Conservation (phyloP, 1,140 invertebrate species). For the Diachasma alloeum region DNA sequence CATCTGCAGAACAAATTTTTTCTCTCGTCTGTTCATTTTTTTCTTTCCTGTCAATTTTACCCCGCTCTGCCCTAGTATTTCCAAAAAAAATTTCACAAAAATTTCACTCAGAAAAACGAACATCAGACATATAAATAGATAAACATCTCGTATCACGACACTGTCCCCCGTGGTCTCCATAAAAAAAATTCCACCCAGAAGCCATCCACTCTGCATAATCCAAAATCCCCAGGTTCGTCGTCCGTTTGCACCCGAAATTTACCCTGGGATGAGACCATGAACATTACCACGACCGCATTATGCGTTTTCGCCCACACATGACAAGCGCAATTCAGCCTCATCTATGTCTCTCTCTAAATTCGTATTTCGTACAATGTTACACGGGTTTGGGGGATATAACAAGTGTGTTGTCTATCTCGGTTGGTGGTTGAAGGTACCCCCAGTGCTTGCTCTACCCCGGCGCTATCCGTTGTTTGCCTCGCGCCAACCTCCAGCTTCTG, state of each 20-base stretch:
- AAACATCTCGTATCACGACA: background rate
- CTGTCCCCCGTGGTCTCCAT: background rate
- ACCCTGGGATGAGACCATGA: background rate
- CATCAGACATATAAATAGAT: background rate
- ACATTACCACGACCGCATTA: constrained; percentile 12
- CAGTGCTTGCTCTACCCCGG: constrained; percentile 14
- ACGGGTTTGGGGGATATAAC: background rate
- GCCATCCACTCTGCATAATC: background rate
- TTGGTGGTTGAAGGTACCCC: background rate
- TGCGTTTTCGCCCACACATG: constrained; percentile 9
- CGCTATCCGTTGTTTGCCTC: constrained; percentile 16
- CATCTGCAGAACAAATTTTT: too few species aligned
- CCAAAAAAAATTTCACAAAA: too few species aligned
- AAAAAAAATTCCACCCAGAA: background rate
- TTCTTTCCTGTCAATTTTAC: too few species aligned
- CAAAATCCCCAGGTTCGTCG: background rate
- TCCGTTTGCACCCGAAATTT: background rate
- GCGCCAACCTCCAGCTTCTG: constrained; percentile 1
- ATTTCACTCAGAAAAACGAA: too few species aligned
- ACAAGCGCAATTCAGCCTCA: background rate
- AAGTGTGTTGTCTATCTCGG: constrained; percentile 5
- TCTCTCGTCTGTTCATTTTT: too few species aligned
- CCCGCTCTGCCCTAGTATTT: too few species aligned
- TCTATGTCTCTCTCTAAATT: constrained; percentile 1
- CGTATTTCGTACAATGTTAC: background rate